Percentiles rank a stretch among this genome's conserved stretches.
These are phyloP conservation scores for Deladenus siricidicola DNA, from an alignment of 2,888 invertebrate species.

Conservation along the genomic window DNA sequence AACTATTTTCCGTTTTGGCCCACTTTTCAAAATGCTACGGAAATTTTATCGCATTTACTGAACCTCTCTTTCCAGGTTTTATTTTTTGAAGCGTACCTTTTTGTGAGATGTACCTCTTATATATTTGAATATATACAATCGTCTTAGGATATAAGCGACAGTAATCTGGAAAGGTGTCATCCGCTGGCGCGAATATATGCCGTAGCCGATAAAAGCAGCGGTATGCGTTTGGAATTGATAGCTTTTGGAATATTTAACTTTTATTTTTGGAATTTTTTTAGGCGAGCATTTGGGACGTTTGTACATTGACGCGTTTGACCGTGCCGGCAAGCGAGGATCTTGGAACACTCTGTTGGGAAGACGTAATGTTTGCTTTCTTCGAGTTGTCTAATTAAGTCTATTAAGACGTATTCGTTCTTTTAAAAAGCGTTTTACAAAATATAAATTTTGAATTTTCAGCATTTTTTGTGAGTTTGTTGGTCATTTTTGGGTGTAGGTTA, in stretches of 20 bases:
- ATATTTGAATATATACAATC: neutral
- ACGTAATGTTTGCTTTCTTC: slow-evolving; percentile 25
- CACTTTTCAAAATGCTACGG: slow-evolving; percentile 45
- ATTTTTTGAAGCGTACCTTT: slow-evolving; percentile 1
- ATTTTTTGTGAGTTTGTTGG: too few relatives aligned
- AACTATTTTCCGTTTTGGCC: slow-evolving; percentile 52
- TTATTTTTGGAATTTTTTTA: neutral
- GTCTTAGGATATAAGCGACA: slow-evolving; percentile 38
- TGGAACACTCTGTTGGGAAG: slow-evolving; percentile 47
- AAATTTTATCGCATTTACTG: slow-evolving; percentile 39
- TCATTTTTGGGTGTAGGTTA: too few relatives aligned
- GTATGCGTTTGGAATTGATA: slow-evolving; percentile 13
- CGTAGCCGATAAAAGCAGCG: slow-evolving; percentile 39
- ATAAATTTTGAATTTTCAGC: too few relatives aligned
- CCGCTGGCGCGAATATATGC: slow-evolving; percentile 43
- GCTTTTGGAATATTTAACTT: neutral
- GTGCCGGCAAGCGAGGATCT: slow-evolving; percentile 40
- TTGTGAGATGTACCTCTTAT: neutral
- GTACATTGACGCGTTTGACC: slow-evolving; percentile 49
- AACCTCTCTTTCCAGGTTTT: slow-evolving; percentile 39
- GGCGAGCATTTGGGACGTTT: slow-evolving; percentile 38
- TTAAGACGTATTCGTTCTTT: slow-evolving; percentile 5
- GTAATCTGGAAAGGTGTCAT: slow-evolving; percentile 40
- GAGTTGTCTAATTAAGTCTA: neutral
- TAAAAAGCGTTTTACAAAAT: too few relatives aligned